Conservation (phyloP, 2,888 invertebrate genomes). For the Eurytoma adleriae region DNA sequence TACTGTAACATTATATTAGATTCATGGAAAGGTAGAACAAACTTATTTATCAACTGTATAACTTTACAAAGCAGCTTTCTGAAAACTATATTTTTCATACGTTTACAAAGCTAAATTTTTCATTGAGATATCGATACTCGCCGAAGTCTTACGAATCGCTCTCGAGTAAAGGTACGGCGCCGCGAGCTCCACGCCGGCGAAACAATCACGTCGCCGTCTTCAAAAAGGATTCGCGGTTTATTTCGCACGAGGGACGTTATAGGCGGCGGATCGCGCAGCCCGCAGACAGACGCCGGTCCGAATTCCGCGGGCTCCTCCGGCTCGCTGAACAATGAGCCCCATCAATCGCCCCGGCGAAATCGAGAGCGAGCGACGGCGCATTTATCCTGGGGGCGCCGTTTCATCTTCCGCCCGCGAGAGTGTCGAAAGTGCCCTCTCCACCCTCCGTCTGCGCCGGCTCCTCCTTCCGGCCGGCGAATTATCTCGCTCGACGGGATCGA, state of each 20-base stretch:
- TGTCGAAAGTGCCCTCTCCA: slow-evolving; percentile 36
- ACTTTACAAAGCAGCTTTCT: too few relatives aligned
- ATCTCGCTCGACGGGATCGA: slow-evolving; percentile 56
- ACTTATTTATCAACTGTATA: too few relatives aligned
- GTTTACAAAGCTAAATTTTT: too few relatives aligned
- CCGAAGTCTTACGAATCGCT: too few relatives aligned
- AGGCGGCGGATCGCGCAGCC: background rate
- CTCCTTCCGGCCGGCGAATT: slow-evolving; percentile 38
- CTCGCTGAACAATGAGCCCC: slow-evolving; percentile 52
- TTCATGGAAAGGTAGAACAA: too few relatives aligned
- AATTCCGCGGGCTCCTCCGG: slow-evolving; percentile 34
- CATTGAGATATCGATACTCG: too few relatives aligned
- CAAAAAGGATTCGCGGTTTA: slow-evolving; percentile 20
- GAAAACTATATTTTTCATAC: too few relatives aligned
- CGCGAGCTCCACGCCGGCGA: background rate
- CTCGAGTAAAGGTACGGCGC: background rate
- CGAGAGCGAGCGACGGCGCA: slow-evolving; percentile 14
- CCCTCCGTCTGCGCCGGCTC: too few relatives aligned
- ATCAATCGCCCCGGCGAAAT: slow-evolving; percentile 50
- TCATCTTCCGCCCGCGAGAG: slow-evolving; percentile 43
- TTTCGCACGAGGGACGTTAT: background rate
- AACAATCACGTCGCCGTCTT: slow-evolving; percentile 4
- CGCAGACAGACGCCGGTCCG: slow-evolving; percentile 33
- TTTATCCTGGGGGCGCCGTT: slow-evolving; percentile 41
- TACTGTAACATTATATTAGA: too few relatives aligned